Conservation (phyloP, 2,888 invertebrate genomes). For the Diarsia dahlii region DNA sequence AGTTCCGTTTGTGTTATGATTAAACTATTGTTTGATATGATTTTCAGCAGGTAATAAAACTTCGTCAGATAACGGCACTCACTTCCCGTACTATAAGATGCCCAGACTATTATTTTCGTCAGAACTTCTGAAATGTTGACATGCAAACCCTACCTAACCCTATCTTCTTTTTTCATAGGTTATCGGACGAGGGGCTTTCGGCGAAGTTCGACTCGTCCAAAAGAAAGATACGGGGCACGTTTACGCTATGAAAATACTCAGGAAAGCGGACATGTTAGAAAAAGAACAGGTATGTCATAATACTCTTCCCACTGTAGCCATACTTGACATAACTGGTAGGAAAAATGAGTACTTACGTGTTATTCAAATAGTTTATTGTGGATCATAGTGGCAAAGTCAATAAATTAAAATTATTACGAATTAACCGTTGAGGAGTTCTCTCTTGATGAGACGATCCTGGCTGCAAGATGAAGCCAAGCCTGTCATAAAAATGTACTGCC, state of each 20-base stretch:
- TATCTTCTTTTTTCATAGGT: slow-evolving; percentile 75
- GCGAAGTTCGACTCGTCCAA: slow-evolving; percentile 99
- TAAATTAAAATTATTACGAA: no score
- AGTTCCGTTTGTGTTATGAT: not conserved
- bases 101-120: not conserved
- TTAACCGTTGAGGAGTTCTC: not conserved
- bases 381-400: no score
- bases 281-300: slow-evolving; percentile 96
- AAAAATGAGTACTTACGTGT: not conserved
- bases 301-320: not conserved
- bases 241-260: slow-evolving; percentile 99
- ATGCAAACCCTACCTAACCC: not conserved
- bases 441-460: not conserved
- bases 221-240: slow-evolving; percentile 99
- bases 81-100: not conserved
- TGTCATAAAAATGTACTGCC: not conserved
- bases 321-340: not conserved
- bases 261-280: slow-evolving; percentile 99
- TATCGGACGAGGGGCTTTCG: slow-evolving; percentile 98
- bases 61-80: not conserved
- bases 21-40: not conserved
- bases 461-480: not conserved
- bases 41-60: not conserved
- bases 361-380: no score
- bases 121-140: not conserved